Evolutionary conservation across 2,888 invertebrate genomes (phyloP).

Genomic region (Eupelmus urozonus): DNA sequence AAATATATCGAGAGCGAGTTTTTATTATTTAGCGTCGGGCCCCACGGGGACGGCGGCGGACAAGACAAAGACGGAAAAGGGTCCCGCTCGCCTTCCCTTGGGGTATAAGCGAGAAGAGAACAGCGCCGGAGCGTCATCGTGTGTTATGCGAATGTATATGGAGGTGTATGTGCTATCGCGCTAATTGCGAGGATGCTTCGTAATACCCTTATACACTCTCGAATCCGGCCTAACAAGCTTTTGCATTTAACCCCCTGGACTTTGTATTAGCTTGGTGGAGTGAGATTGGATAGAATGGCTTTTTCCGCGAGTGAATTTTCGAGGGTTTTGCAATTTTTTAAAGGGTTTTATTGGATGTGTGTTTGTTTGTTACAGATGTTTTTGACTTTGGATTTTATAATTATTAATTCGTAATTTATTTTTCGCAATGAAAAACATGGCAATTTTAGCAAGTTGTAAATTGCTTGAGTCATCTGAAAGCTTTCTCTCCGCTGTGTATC

Average conservation of each 20-base stretch:
- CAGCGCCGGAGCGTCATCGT: conserved; percentile 72
- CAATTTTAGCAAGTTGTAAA: no score
- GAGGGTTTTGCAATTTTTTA: no score
- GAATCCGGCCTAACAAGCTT: conserved; percentile 74
- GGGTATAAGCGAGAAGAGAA: conserved; percentile 66
- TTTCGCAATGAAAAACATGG: no score
- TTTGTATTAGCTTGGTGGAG: conserved; percentile 7
- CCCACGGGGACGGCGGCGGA: conserved; percentile 50
- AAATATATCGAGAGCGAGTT: conserved; percentile 63
- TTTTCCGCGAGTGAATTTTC: no score
- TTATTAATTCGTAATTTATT: no score
- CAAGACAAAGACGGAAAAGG: conserved; percentile 52
- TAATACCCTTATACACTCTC: conserved; percentile 67
- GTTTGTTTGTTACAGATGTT: no score
- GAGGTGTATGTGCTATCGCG: no score
- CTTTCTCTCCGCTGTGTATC: no score
- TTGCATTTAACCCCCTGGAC: conserved; percentile 73
- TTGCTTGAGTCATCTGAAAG: no score
- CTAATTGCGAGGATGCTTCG: conserved; percentile 76
- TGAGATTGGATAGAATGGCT: no score
- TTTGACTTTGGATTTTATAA: no score
- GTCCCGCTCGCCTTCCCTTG: conserved; percentile 57
- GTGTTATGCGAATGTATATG: conserved; percentile 47
- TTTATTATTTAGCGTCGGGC: conserved; percentile 67
- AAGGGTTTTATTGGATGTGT: no score